Conservation (phyloP, 2,113 vertebrate species). For the Crocuta crocuta region DNA sequence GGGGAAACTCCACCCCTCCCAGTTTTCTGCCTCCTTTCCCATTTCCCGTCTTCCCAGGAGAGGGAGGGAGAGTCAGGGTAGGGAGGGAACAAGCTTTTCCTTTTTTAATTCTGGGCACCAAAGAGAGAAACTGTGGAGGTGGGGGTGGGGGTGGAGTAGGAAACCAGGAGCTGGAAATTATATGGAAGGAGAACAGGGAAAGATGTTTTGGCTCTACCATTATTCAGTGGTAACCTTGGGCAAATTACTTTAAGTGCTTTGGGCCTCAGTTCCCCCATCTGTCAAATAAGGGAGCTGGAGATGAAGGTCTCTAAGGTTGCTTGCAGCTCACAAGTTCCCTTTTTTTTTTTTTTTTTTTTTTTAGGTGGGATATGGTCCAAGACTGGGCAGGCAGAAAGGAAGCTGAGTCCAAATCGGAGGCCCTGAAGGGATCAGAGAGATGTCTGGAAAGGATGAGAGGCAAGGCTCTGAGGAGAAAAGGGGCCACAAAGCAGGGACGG, state of each 20-base stretch:
- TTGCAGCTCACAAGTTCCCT: conserved; percentile 8
- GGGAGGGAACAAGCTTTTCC: conserved; percentile 64
- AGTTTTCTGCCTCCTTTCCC: conserved; percentile 50
- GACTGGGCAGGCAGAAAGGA: conserved; percentile 28
- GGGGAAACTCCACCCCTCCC: conserved; percentile 31
- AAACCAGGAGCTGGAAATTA: conserved; percentile 72
- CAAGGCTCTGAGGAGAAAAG: background rate
- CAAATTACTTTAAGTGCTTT: conserved; percentile 45
- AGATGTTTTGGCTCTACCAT: conserved; percentile 45
- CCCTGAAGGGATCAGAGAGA: conserved; percentile 11
- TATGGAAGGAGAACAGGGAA: conserved; percentile 70
- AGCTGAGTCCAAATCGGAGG: background rate
- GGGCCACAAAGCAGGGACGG: background rate
- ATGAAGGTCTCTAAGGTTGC: conserved; percentile 8
- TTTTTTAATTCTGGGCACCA: conserved; percentile 78
- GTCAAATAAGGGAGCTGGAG: conserved; percentile 37
- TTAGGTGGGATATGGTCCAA: conserved; percentile 33
- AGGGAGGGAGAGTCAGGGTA: conserved; percentile 61
- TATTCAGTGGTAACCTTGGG: conserved; percentile 54
- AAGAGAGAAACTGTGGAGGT: conserved; percentile 73
- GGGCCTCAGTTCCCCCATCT: conserved; percentile 40
- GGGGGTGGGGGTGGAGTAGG: conserved; percentile 76
- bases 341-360: background rate
- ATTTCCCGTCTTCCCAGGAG: conserved; percentile 71
- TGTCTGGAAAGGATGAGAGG: background rate